Evolutionary conservation across 2,888 invertebrate genomes (phyloP), one percentile per base, ranked within the genome.

Genomic region (Drosophila conformis): DNA sequence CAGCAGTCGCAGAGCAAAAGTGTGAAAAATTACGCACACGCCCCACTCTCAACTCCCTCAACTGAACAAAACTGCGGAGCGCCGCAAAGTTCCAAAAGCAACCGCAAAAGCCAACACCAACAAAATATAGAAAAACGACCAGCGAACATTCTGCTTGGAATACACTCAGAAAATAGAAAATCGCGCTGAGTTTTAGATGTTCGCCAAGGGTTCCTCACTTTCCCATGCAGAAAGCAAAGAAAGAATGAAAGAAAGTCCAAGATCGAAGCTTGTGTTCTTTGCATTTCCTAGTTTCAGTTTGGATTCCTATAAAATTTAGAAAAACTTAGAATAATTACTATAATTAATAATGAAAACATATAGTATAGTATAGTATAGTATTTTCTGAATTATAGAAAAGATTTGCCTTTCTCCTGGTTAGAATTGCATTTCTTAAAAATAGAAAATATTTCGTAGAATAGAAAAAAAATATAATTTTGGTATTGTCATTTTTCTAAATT

Each of bases 11-110:
- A 54, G 59, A 52, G 25, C 56, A 49, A 72, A 83, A 82, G 78
- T 83, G 80, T 83, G 82, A 82, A 80, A 82, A 75, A 82, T 82
- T 78, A 82, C 82, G 81, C 63, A 83, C 74, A 82, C 81, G 83
- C 83, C 80, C 74, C 56, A 35, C 33, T 13, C 35, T 35, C 15
- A 10, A 18, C 36, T n/a, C n/a, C 13, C 36, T 2, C 25, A 1
- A 18, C 21, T 8, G 21, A 4, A 21, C 51, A 59, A 46, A 61
- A 54, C 65, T 59, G 56, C 36, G 56, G 42, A 46, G 56, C 49
- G 59, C 76, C 77, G 25, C 80, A 75, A 66, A 64, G 63, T 62
- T 51, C 80, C 61, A 56, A 62, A 38, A 59, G 51, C 66, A 48
- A 67, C 78, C 73, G 63, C 63, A 65, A 56, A 64, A 64, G 60